A percentile compares a stretch with the other conserved stretches of the same genome.
Evolutionary conservation across 2,888 invertebrate species (phyloP).

Genomic region (Julus scanicus): DNA sequence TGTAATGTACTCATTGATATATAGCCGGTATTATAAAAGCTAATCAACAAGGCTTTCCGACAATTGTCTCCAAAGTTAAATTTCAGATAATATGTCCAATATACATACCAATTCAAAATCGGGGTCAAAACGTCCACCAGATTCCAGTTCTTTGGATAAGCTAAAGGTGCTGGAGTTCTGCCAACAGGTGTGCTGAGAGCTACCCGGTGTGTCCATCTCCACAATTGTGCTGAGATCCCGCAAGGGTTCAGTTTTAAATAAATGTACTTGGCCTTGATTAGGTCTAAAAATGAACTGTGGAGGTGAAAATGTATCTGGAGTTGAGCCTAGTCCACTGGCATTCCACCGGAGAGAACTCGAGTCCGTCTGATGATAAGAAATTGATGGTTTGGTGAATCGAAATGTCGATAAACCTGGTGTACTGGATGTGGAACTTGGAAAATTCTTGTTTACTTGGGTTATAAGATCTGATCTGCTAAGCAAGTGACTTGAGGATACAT

Average conservation of each 20-base stretch:
- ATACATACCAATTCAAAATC: not conserved
- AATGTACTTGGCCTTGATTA: not conserved
- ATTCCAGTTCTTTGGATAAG: slow-evolving; percentile 12
- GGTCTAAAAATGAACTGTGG: not conserved
- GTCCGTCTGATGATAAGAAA: not conserved
- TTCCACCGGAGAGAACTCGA: not conserved
- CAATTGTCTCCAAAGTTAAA: too few species aligned
- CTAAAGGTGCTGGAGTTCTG: not conserved
- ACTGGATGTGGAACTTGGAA: not conserved
- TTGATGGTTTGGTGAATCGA: not conserved
- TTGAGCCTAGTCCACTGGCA: not conserved
- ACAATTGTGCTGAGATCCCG: slow-evolving; percentile 28
- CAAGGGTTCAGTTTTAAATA: not conserved
- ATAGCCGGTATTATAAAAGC: too few species aligned
- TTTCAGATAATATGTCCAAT: not conserved
- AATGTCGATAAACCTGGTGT: not conserved
- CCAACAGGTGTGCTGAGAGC: slow-evolving; percentile 26
- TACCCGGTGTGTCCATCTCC: slow-evolving; percentile 37
- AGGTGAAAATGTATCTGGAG: not conserved
- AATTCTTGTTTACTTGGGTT: not conserved
- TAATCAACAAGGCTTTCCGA: too few species aligned
- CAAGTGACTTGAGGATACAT: not conserved
- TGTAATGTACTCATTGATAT: too few species aligned
- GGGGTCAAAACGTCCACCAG: not conserved
- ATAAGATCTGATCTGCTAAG: not conserved